Evolutionary conservation across 2,888 invertebrate species (phyloP).

Genomic region (Aleiodes leptofemur): DNA sequence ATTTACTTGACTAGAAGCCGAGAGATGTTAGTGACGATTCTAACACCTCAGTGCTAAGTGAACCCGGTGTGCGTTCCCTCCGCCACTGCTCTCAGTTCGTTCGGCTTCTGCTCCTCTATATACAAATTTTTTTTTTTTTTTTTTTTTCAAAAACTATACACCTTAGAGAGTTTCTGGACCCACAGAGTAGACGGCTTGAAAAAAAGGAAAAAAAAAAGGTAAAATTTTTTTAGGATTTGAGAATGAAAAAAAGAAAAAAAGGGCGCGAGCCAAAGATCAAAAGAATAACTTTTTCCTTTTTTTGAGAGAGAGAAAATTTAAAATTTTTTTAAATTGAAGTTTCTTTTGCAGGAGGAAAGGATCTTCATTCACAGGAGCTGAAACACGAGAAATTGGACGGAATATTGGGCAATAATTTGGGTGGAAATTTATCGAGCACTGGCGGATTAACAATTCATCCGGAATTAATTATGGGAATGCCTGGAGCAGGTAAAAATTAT

Average conservation of each 20-base stretch:
- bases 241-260: conserved; percentile 30
- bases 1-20: conserved; percentile 71
- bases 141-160: conserved; percentile 61
- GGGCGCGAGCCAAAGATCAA: conserved; percentile 37
- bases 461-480: conserved; percentile 74
- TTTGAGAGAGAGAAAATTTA: no score
- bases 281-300: conserved; percentile 6
- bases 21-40: conserved; percentile 75
- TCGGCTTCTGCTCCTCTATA: conserved; percentile 71
- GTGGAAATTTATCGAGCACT: conserved; percentile 70
- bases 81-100: conserved; percentile 59
- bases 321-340: not conserved
- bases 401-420: conserved; percentile 73
- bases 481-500: conserved; percentile 64
- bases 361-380: conserved; percentile 83
- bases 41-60: conserved; percentile 75
- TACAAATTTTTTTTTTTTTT: conserved; percentile 67
- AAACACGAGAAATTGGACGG: conserved; percentile 79
- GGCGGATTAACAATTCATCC: conserved; percentile 73
- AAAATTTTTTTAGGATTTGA: no score
- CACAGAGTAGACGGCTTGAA: conserved; percentile 29
- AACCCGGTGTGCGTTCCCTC: conserved; percentile 68
- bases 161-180: conserved; percentile 18
- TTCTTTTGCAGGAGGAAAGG: conserved; percentile 81
- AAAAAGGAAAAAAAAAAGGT: conserved; percentile 35